Conservation (phyloP, 2,888 invertebrate genomes). For the Parelbella ahira region DNA sequence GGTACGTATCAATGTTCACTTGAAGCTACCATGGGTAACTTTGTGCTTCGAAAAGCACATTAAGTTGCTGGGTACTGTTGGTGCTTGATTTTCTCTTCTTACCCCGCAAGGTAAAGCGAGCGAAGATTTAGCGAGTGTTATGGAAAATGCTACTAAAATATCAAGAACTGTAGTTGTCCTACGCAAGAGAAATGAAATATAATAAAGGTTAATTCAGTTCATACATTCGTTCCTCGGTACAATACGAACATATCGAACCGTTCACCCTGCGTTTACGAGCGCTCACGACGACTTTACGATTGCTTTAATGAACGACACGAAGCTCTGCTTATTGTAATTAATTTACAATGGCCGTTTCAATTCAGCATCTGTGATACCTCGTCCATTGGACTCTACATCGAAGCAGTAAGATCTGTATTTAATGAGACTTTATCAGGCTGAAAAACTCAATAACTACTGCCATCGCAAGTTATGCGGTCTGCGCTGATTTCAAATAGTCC, state of each 20-base stretch:
- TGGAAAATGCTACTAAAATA: no score
- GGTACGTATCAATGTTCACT: no score
- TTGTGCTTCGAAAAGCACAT: no score
- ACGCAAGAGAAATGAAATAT: no score
- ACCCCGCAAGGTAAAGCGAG: no score
- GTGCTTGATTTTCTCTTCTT: no score
- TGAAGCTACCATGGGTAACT: no score
- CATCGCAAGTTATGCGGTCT: constrained; percentile 5
- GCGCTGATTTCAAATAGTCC: constrained; percentile 2
- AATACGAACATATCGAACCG: constrained; percentile 58
- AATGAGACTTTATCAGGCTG: neutral
- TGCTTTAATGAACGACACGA: constrained; percentile 23
- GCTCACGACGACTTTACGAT: constrained; percentile 23
- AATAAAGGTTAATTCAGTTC: constrained; percentile 63
- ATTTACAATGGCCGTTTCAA: constrained; percentile 21
- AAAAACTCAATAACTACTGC: neutral
- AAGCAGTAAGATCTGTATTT: constrained; percentile 11
- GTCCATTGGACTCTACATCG: constrained; percentile 5
- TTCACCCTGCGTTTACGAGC: constrained; percentile 65
- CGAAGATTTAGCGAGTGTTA: no score
- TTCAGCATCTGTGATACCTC: constrained; percentile 8
- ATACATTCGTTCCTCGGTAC: constrained; percentile 51
- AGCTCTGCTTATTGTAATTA: constrained; percentile 24
- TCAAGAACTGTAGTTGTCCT: no score
- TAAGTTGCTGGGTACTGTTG: no score